phyloP scores from a whole-genome alignment of 2,888 invertebrate species.

The Eulithis testata region DNA sequence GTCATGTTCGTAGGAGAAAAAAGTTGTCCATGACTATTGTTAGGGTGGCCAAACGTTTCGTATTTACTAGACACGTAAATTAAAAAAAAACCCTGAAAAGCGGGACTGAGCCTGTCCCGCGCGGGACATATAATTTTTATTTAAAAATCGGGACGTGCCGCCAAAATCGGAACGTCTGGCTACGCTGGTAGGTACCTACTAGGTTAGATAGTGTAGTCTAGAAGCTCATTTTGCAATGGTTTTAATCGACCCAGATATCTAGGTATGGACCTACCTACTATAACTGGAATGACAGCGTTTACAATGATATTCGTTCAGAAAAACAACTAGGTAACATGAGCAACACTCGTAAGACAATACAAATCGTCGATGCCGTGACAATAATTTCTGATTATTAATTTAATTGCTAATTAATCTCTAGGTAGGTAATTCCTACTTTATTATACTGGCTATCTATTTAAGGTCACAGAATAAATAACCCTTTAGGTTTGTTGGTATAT shows the following conservation, averaged over 20 bases:
- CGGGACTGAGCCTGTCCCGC: too few relatives aligned
- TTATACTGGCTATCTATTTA: background rate
- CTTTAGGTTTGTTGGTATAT: background rate
- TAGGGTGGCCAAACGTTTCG: too few relatives aligned
- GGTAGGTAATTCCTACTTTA: background rate
- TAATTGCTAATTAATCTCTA: conserved; percentile 2
- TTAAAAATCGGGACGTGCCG: too few relatives aligned
- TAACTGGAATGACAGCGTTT: conserved; percentile 3
- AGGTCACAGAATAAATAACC: too few relatives aligned
- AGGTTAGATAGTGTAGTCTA: too few relatives aligned
- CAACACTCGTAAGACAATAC: conserved; percentile 11
- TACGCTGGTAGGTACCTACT: too few relatives aligned
- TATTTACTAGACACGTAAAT: too few relatives aligned
- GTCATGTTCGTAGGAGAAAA: too few relatives aligned
- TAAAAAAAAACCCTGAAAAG: too few relatives aligned
- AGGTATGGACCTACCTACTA: background rate
- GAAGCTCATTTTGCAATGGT: conserved; percentile 15
- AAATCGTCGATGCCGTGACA: conserved; percentile 11
- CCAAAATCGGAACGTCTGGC: too few relatives aligned
- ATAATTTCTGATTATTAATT: conserved; percentile 13
- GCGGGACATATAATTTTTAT: too few relatives aligned
- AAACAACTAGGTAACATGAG: conserved; percentile 8
- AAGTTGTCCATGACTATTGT: too few relatives aligned
- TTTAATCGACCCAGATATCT: conserved; percentile 19
- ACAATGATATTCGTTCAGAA: conserved; percentile 21